Base-by-base conservation (phyloP, 2,888 invertebrate species). In the Dendrolimus houi region DNA sequence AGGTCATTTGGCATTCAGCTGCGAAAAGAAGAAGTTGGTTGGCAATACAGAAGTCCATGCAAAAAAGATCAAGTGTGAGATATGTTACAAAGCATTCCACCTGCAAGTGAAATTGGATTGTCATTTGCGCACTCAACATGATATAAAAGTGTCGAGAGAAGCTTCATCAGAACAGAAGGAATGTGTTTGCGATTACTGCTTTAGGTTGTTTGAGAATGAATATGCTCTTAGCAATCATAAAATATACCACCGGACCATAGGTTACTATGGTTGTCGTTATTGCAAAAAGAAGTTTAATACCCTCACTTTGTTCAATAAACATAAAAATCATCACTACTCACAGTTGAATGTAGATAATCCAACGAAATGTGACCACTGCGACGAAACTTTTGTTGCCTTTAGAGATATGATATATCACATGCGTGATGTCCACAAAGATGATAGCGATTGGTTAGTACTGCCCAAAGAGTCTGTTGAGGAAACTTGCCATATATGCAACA, bases 351-450 rank as follows among this genome's bases (percentile, higher is more conserved):
- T 74, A 57, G 92, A 87, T 57, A 89, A 84, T 60, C 92, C 82
- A 41, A 83, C 75, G 9, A 88, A 81, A 65, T 92, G 81, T 73
- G 91, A 86, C 71, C 90, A 84, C 70, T 91, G 92, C 72, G 92
- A 92, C 65, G 90, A 92, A 62, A 91, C 87, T 0, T 92, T 92
- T 61, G 85, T 92, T 17, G 87, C 90, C 17, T 90, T 91, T 74
- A 81, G 85, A 64, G 92, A 89, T 61, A 91, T 85, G 87, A 91
- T 87, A 65, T 83, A 81, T 66, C 92, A 83, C 77, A 91, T 89
- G 87, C 75, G 80, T 47, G 91, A 90, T 53, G 85, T 64, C 1
- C 91, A 91, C 64, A 82, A 79, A 3, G 88, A 88, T 60, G 79
- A 88, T 57, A 88, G 87, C 58, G 91, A 91, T 56, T 91, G 91